Evolutionary conservation across 2,888 invertebrate genomes (phyloP).

Genomic region (Ophion costatus): DNA sequence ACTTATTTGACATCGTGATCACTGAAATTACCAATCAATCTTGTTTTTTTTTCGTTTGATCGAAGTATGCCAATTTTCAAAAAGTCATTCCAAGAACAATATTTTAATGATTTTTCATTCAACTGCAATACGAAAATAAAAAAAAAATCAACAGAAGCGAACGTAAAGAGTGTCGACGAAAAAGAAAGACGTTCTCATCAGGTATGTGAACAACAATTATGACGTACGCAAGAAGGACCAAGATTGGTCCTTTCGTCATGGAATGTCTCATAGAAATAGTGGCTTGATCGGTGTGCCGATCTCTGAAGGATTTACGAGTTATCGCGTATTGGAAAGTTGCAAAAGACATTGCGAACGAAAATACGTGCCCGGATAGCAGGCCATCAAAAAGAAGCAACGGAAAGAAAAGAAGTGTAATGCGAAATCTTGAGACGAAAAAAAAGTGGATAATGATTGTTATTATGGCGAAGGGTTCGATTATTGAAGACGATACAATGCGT

Average conservation of each 20-base stretch:
- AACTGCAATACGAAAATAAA: no score
- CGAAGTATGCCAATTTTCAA: background rate
- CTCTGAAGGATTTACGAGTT: conserved; percentile 60
- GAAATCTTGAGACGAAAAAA: conserved; percentile 21
- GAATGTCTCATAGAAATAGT: conserved; percentile 11
- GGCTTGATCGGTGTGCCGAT: conserved; percentile 30
- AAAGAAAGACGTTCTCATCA: no score
- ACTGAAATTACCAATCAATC: background rate
- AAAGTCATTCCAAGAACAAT: no score
- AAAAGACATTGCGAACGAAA: conserved; percentile 45
- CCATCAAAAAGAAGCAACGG: background rate
- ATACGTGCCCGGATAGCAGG: conserved; percentile 31
- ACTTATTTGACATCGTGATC: no score
- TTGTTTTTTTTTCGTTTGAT: background rate
- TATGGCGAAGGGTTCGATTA: conserved; percentile 57
- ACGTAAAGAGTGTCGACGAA: no score
- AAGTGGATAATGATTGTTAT: conserved; percentile 35
- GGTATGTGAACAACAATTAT: no score
- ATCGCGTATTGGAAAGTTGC: conserved; percentile 62
- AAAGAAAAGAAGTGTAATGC: conserved; percentile 24
- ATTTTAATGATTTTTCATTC: no score
- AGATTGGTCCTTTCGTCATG: background rate
- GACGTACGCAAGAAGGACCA: no score
- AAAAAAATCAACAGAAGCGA: no score
- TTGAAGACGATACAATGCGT: conserved; percentile 59